A percentile compares a stretch with the other conserved stretches of the same genome.
Conservation (phyloP, 2,113 vertebrate species). For the Erythrocebus patas region DNA sequence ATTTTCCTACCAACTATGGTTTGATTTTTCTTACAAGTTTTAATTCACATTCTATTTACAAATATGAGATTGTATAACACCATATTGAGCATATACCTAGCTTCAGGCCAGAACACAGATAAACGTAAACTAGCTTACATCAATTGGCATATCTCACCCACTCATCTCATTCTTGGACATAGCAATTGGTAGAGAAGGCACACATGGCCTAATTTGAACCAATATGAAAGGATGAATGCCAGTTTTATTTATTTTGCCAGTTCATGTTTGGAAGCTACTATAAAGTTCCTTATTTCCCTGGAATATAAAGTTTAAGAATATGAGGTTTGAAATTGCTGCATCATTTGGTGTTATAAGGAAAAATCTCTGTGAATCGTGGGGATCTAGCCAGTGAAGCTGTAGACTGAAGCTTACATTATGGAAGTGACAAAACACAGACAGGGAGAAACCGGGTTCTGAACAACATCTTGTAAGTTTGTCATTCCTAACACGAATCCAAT, state of each 20-base stretch:
- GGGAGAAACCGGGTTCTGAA: background rate
- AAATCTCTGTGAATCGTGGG: background rate
- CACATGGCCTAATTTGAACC: background rate
- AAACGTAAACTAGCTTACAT: background rate
- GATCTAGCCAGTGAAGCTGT: background rate
- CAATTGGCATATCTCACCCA: background rate
- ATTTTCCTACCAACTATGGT: background rate
- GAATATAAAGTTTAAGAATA: background rate
- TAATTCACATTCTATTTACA: background rate
- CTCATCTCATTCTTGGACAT: too few species aligned
- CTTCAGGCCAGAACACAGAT: background rate
- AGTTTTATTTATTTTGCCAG: too few species aligned
- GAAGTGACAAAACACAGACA: background rate
- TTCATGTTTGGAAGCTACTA: background rate
- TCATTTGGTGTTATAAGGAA: background rate
- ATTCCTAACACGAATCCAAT: background rate
- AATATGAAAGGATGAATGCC: background rate
- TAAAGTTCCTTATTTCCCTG: background rate
- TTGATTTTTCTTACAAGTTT: background rate
- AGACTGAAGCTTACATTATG: background rate
- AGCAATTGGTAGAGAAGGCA: background rate
- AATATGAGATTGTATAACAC: background rate
- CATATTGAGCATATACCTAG: background rate
- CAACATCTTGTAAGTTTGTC: background rate
- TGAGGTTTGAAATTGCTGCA: background rate